Conservation (phyloP, 2,888 invertebrate species). For the Prosapia bicincta region DNA sequence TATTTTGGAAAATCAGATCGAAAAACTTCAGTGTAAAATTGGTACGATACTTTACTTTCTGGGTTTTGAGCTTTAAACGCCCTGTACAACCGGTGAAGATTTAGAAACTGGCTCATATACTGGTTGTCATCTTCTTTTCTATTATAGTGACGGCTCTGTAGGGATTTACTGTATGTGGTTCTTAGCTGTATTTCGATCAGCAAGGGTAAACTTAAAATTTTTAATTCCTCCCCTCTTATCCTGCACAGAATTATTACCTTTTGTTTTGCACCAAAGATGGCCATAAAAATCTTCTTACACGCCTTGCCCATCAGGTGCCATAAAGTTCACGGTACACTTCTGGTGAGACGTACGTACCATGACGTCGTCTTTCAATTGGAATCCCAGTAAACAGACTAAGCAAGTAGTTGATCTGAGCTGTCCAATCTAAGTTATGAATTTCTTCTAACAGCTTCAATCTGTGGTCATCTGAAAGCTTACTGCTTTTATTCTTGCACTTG, state of each 20-base stretch:
- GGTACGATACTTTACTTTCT: background rate
- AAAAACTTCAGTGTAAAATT: constrained; percentile 8
- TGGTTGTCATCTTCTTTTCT: background rate
- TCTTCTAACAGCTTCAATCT: background rate
- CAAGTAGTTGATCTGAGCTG: background rate
- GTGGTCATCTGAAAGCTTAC: background rate
- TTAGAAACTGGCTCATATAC: background rate
- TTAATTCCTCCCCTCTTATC: background rate
- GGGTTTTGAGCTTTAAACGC: background rate
- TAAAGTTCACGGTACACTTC: background rate
- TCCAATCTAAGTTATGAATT: background rate
- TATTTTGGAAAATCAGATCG: background rate
- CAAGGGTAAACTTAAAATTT: background rate
- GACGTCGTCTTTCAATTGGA: constrained; percentile 6
- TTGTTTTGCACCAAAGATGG: background rate
- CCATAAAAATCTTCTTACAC: background rate
- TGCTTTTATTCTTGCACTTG: no score
- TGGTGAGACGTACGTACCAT: background rate
- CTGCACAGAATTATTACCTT: background rate
- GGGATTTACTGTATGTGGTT: background rate
- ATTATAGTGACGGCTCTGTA: background rate
- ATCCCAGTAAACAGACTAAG: background rate
- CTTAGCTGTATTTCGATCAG: background rate
- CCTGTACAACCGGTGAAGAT: background rate
- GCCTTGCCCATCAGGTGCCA: background rate